Conservation (phyloP, 2,113 vertebrate species). For the Climacteris rufus region DNA sequence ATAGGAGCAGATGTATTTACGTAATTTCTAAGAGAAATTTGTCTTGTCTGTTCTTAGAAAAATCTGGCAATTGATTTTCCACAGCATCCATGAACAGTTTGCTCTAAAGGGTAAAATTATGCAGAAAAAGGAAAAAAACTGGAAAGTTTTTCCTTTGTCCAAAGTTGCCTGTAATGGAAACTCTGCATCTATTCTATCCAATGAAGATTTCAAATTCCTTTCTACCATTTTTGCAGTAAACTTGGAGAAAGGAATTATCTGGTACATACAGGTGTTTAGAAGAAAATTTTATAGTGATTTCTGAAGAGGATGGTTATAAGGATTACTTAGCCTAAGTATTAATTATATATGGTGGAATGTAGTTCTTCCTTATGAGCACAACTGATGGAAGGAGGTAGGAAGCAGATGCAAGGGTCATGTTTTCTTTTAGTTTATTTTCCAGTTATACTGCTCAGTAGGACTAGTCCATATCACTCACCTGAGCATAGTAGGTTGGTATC, state of each 20-base stretch:
- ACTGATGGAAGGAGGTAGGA: neutral
- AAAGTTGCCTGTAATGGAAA: neutral
- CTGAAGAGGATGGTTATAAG: neutral
- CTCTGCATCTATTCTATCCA: neutral
- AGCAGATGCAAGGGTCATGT: neutral
- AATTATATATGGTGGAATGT: neutral
- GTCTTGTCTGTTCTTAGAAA: neutral
- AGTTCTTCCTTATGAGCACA: neutral
- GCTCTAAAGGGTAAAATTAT: neutral
- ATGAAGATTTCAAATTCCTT: neutral
- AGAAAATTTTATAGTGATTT: neutral
- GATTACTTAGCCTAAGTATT: neutral
- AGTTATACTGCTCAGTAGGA: neutral
- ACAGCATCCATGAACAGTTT: neutral
- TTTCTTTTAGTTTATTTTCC: neutral
- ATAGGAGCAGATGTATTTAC: neutral
- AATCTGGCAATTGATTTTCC: neutral
- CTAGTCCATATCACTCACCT: neutral
- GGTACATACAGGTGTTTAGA: neutral
- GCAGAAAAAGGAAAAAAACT: neutral
- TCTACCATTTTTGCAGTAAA: neutral
- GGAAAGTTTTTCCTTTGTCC: neutral
- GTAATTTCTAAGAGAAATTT: neutral
- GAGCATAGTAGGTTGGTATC: neutral
- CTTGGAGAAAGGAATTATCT: neutral